Conservation (phyloP, 2,113 vertebrate species). For the Pluvialis apricaria region DNA sequence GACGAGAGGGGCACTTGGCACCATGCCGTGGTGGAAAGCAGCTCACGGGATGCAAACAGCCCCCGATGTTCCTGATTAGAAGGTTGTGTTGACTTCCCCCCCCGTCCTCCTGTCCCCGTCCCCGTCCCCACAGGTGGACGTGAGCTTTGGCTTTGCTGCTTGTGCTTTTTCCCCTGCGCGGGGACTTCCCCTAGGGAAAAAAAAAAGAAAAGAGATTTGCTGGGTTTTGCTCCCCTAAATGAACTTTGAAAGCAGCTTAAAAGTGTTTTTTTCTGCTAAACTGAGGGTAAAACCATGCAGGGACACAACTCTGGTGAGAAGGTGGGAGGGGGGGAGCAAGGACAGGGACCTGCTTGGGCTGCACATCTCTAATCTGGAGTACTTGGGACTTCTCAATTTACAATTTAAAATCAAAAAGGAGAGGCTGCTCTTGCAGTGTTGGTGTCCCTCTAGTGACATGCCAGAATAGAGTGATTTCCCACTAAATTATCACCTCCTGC, state of each 20-base stretch:
- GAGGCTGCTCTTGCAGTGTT: rapidly evolving
- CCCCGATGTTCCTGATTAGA: not conserved
- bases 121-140: rapidly evolving
- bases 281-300: not conserved
- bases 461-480: not conserved
- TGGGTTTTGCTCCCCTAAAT: rapidly evolving
- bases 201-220: not conserved
- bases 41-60: not conserved
- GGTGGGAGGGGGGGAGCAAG: not conserved
- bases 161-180: rapidly evolving
- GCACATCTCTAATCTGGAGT: rapidly evolving
- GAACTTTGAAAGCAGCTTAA: not conserved
- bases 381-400: rapidly evolving
- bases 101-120: not conserved
- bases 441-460: rapidly evolving
- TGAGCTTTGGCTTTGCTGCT: not conserved
- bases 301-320: rapidly evolving
- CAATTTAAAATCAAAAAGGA: not conserved
- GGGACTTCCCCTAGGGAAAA: not conserved
- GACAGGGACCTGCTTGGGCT: not conserved
- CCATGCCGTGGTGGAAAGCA: rapidly evolving
- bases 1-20: not conserved
- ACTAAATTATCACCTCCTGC: not conserved
- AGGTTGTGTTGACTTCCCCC: not conserved
- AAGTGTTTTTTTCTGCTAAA: not conserved